phyloP scores from a whole-genome alignment of 2,797 vertebrate genomes.

The Clarias pachynema region DNA sequence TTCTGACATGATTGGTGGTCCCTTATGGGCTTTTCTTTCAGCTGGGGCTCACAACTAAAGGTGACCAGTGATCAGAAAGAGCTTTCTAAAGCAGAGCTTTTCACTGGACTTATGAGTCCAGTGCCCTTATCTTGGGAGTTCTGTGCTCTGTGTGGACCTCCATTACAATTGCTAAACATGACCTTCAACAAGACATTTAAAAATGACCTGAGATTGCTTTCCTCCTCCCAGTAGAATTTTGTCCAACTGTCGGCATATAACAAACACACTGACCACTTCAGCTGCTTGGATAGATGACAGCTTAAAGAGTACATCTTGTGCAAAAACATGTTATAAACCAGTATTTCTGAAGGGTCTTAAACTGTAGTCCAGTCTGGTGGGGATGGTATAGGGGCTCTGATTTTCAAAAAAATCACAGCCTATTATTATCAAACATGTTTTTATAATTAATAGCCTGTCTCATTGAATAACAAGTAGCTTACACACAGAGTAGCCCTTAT shows the following conservation, averaged over 20 bases:
- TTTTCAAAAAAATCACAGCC: not conserved
- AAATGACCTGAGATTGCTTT: constrained; percentile 55
- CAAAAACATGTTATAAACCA: not conserved
- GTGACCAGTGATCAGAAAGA: constrained; percentile 47
- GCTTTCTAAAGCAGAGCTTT: constrained; percentile 19
- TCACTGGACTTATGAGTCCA: constrained; percentile 34
- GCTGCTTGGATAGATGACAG: constrained; percentile 11
- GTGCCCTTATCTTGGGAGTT: constrained; percentile 53
- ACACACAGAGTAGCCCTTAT: no score
- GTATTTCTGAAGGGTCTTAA: not conserved
- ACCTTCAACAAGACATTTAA: constrained; percentile 64
- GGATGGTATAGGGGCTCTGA: no score
- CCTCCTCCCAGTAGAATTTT: constrained; percentile 21
- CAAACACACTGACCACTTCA: constrained; percentile 28
- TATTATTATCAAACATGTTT: not conserved
- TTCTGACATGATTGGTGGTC: constrained; percentile 30
- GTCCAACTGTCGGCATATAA: constrained; percentile 19
- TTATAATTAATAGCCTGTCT: not conserved
- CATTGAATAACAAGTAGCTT: not conserved
- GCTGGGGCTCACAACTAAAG: constrained; percentile 29
- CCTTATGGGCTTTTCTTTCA: not conserved
- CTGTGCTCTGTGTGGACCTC: constrained; percentile 36
- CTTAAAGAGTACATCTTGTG: not conserved
- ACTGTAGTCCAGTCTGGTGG: not conserved
- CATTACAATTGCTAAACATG: constrained; percentile 63